Conservation (phyloP, 2,888 invertebrate genomes). For the Chrysina gloriosa region DNA sequence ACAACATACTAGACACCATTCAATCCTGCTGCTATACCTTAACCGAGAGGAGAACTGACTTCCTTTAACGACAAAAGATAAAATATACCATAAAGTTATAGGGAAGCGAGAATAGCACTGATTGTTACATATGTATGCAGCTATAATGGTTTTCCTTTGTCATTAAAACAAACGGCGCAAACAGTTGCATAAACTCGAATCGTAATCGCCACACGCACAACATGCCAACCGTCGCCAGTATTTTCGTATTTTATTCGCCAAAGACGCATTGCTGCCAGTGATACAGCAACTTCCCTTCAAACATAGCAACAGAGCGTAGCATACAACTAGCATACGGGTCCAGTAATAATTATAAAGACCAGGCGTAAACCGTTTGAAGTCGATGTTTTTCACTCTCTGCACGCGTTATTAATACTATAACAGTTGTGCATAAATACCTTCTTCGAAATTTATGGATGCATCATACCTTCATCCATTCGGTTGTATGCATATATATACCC, state of each 20-base stretch:
- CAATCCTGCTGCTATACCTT: not conserved
- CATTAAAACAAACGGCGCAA: conserved; percentile 22
- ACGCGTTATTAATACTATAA: conserved; percentile 30
- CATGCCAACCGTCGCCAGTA: not conserved
- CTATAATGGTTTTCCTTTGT: conserved; percentile 23
- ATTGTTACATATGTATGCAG: conserved; percentile 29
- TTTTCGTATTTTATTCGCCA: conserved; percentile 12
- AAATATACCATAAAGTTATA: conserved; percentile 4
- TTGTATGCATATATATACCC: not conserved
- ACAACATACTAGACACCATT: not conserved
- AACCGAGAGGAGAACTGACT: not conserved
- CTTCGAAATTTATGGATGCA: conserved; percentile 15
- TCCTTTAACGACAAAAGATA: conserved; percentile 1
- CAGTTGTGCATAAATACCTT: conserved; percentile 19
- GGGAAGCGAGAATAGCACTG: conserved; percentile 14
- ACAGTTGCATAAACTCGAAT: conserved; percentile 19
- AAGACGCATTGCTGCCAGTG: not conserved
- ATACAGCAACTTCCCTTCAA: not conserved
- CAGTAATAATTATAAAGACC: conserved; percentile 26
- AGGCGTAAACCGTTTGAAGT: conserved; percentile 31
- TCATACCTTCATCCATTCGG: not conserved
- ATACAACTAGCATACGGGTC: conserved; percentile 2
- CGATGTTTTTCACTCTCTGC: conserved; percentile 13
- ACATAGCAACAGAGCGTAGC: not conserved
- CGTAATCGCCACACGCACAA: conserved; percentile 17